Base-by-base conservation (phyloP, 2,888 invertebrate species). In the Tinea semifulvella region DNA sequence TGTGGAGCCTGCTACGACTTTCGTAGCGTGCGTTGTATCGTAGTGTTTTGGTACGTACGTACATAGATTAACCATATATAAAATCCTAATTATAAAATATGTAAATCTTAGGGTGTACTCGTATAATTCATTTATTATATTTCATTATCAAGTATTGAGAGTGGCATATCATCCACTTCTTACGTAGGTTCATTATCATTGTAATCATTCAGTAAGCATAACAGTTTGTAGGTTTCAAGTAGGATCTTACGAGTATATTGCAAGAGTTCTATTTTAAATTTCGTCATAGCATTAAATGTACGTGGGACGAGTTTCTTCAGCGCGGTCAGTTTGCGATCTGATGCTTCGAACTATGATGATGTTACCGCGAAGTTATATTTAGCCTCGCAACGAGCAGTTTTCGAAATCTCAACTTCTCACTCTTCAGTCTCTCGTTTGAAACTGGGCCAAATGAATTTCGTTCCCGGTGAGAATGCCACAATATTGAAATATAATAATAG, bases 401-500 rank as follows among this genome's bases (percentile, higher is more conserved):
- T 65, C 65, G 63, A 71, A 74, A 75, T 68, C 66, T 68, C 65
- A 67, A 73, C 72, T 69, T 73, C 69, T 68, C 68, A 72, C 68
- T 71, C 71, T 68, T 69, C 64, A 69, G 64, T 71, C 76, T 68
- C 71, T 70, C 71, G 72, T 73, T 80, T 80, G 79, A 80, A 80
- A 70, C 75, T 79, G 79, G 79, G 79, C 79, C 79, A 80, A 79
- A 75, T 67, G 73, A 71, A 71, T 69, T 61, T 65, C 69, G 72
- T 68, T 66, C 72, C 62, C 68, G 68, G 65, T 68, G 65, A 74
- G 74, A 79, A 76, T 80, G 73, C 75, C 70, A 75, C 76, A 79
- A 77, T 76, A 77, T 77, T 74, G 59, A 73, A 79, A 76, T 76
- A 74, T 75, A 80, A 73, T 77, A 77, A 75, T 79, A 79, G 79